Conservation (phyloP, 2,113 vertebrate species). For the Myotis yumanensis region DNA sequence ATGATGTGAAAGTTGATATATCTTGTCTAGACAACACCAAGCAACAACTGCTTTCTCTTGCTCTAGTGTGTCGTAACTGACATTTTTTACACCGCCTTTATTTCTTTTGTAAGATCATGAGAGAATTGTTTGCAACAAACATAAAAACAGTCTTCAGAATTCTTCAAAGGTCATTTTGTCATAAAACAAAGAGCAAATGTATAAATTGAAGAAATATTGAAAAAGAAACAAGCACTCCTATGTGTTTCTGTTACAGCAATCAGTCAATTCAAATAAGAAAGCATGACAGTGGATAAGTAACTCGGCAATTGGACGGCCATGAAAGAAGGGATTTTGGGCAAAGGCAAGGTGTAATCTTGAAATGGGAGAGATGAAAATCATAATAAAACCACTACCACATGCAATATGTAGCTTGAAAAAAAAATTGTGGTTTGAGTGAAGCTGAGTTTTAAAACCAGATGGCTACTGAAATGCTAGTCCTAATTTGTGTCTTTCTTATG, state of each 20-base stretch:
- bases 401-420: not conserved
- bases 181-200: not conserved
- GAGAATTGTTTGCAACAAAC: not conserved
- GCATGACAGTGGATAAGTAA: not conserved
- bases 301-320: not conserved
- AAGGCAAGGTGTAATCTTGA: not conserved
- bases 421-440: not conserved
- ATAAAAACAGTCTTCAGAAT: not conserved
- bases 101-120: conserved; percentile 17
- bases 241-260: conserved; percentile 1
- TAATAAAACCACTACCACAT: not conserved
- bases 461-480: not conserved
- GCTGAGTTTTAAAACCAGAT: conserved; percentile 7
- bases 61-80: not conserved
- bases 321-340: not conserved
- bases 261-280: not conserved
- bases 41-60: not conserved
- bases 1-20: not conserved
- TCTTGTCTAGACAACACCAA: not conserved
- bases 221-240: not conserved
- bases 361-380: not conserved
- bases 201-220: not conserved
- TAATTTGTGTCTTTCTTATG: not conserved
- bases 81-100: not conserved
- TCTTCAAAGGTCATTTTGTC: not conserved